These are phyloP conservation scores for Apamea anceps DNA, from an alignment of 2,888 invertebrate genomes.

Conservation along the genomic window DNA sequence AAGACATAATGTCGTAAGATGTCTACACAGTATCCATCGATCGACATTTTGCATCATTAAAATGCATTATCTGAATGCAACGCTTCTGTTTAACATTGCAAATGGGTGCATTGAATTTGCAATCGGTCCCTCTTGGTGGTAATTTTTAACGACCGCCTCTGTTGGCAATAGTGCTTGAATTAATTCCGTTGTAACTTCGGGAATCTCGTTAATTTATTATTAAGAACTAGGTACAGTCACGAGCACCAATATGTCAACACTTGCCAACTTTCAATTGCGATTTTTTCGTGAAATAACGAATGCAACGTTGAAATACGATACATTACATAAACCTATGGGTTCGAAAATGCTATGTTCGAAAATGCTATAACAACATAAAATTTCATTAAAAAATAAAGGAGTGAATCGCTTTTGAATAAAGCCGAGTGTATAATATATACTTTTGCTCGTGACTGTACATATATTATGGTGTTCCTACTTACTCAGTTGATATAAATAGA, in stretches of 20 bases:
- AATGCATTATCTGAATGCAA: slow-evolving; percentile 89
- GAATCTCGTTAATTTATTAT: slow-evolving; percentile 72
- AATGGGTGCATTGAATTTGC: slow-evolving; percentile 85
- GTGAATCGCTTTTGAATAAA: too few relatives aligned
- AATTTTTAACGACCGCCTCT: slow-evolving; percentile 88
- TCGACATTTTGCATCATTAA: slow-evolving; percentile 89
- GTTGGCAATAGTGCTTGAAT: slow-evolving; percentile 85
- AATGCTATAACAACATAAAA: too few relatives aligned
- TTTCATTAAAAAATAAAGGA: too few relatives aligned
- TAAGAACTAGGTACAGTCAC: slow-evolving; percentile 66
- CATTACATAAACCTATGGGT: too few relatives aligned
- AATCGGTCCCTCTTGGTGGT: slow-evolving; percentile 83
- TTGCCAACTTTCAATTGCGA: too few relatives aligned
- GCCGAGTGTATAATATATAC: too few relatives aligned
- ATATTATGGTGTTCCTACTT: slow-evolving; percentile 32
- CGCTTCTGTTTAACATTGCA: slow-evolving; percentile 88
- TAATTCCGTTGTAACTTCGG: slow-evolving; percentile 78
- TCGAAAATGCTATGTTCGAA: too few relatives aligned
- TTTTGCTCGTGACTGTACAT: too few relatives aligned
- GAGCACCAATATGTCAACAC: too few relatives aligned
- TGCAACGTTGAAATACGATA: too few relatives aligned
- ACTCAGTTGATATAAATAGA: slow-evolving; percentile 47
- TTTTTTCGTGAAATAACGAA: too few relatives aligned
- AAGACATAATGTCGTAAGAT: slow-evolving; percentile 77
- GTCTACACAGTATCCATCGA: slow-evolving; percentile 78